phyloP scores from a whole-genome alignment of 2,888 invertebrate genomes.

The Ophion ventricosus region DNA sequence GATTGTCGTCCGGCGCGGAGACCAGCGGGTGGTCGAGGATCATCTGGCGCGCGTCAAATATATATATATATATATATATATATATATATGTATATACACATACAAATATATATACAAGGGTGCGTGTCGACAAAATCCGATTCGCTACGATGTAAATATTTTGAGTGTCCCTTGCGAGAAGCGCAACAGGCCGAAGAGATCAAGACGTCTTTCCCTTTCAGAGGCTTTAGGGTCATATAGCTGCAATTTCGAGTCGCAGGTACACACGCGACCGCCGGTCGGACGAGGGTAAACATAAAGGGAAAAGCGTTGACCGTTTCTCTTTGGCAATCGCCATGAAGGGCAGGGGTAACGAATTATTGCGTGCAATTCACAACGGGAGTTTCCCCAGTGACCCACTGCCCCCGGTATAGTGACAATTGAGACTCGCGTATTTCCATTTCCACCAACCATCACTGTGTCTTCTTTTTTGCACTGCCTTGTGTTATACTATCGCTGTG shows the following conservation, averaged over 20 bases:
- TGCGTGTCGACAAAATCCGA: slow-evolving; percentile 4
- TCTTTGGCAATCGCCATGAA: background rate
- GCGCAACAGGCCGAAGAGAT: slow-evolving; percentile 23
- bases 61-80: too few relatives aligned
- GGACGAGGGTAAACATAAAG: slow-evolving; percentile 10
- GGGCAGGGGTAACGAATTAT: slow-evolving; percentile 62
- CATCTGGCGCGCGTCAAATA: slow-evolving; percentile 8
- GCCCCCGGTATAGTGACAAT: slow-evolving; percentile 62
- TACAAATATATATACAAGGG: slow-evolving; percentile 23
- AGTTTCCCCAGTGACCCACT: slow-evolving; percentile 72
- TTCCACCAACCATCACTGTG: background rate
- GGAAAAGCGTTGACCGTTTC: slow-evolving; percentile 14
- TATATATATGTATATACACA: too few relatives aligned
- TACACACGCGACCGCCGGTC: background rate
- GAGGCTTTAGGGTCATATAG: slow-evolving; percentile 3
- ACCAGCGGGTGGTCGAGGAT: slow-evolving; percentile 29
- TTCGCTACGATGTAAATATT: slow-evolving; percentile 71
- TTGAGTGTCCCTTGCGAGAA: slow-evolving; percentile 56
- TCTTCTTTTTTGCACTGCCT: slow-evolving; percentile 22
- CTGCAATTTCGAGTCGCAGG: slow-evolving; percentile 36
- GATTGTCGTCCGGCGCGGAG: background rate
- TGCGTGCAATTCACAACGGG: slow-evolving; percentile 73
- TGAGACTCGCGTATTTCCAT: slow-evolving; percentile 22
- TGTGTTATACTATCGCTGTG: background rate
- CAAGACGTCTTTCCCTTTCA: slow-evolving; percentile 39